phyloP scores from a whole-genome alignment of 2,113 vertebrate genomes.

The Cygnus atratus region DNA sequence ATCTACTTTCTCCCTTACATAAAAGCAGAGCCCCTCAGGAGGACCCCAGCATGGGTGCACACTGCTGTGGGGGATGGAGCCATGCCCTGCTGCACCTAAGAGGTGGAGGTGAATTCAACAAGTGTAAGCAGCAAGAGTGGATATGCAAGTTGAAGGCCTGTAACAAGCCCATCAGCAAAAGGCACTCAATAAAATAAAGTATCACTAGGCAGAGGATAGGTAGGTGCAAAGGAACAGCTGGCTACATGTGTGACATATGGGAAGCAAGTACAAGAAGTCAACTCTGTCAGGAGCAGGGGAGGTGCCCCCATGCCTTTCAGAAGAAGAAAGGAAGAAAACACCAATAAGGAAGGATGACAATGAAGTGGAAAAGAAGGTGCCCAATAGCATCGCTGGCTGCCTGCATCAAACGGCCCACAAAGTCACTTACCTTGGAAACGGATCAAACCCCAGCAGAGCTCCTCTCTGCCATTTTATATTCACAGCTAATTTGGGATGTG shows the following conservation, averaged over 20 bases:
- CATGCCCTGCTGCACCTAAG: neutral
- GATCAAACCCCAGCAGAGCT: too few relatives aligned
- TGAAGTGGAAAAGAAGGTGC: neutral
- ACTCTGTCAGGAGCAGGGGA: neutral
- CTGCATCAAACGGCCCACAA: neutral
- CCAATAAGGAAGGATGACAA: neutral
- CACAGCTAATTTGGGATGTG: accelerated
- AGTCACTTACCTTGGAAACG: too few relatives aligned
- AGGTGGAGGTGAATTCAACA: neutral
- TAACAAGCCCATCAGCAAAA: neutral
- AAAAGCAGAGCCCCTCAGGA: neutral
- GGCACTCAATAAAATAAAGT: neutral
- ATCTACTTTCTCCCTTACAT: neutral
- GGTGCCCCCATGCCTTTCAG: neutral
- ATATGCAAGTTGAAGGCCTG: neutral
- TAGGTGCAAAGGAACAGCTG: neutral
- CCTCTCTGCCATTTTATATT: neutral
- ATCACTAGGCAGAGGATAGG: neutral
- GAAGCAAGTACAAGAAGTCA: neutral
- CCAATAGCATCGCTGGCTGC: neutral
- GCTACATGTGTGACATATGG: accelerated
- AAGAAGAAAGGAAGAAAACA: neutral
- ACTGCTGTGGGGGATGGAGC: neutral
- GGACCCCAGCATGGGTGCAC: neutral
- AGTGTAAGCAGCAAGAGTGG: accelerated